Conservation (phyloP, 2,113 vertebrate genomes). For the Cardinalis cardinalis region DNA sequence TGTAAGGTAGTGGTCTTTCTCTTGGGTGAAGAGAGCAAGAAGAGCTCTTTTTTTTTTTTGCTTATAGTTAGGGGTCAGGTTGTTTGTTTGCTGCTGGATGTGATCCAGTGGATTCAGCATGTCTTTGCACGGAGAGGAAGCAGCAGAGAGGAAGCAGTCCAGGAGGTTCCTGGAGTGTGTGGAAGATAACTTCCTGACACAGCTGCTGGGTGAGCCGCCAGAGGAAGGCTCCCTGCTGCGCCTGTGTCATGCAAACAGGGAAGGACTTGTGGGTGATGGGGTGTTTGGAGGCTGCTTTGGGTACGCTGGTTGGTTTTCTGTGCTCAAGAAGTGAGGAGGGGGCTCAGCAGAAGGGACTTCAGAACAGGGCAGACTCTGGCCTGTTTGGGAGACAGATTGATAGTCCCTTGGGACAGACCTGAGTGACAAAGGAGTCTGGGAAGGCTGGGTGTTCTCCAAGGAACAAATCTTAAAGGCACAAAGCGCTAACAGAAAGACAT, state of each 20-base stretch:
- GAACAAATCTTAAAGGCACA: background rate
- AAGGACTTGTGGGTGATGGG: background rate
- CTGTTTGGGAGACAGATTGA: background rate
- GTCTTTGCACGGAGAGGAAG: background rate
- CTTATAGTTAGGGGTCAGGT: background rate
- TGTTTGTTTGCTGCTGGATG: slow-evolving; percentile 45
- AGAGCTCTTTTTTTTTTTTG: background rate
- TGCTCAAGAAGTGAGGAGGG: background rate
- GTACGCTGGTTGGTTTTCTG: background rate
- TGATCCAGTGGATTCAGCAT: slow-evolving; percentile 21
- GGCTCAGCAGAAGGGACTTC: background rate
- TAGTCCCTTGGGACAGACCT: background rate
- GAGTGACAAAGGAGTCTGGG: background rate
- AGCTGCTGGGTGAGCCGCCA: background rate
- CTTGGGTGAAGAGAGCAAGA: background rate
- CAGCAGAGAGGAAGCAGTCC: background rate
- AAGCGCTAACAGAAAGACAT: background rate
- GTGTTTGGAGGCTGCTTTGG: background rate
- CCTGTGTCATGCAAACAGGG: background rate
- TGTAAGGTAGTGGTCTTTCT: background rate
- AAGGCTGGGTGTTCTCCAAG: background rate
- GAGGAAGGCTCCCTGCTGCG: background rate
- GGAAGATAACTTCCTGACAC: background rate
- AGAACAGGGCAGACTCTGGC: background rate
- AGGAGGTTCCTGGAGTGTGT: background rate